Conservation (phyloP, 2,888 invertebrate genomes). For the Hemistola chrysoprasaria region DNA sequence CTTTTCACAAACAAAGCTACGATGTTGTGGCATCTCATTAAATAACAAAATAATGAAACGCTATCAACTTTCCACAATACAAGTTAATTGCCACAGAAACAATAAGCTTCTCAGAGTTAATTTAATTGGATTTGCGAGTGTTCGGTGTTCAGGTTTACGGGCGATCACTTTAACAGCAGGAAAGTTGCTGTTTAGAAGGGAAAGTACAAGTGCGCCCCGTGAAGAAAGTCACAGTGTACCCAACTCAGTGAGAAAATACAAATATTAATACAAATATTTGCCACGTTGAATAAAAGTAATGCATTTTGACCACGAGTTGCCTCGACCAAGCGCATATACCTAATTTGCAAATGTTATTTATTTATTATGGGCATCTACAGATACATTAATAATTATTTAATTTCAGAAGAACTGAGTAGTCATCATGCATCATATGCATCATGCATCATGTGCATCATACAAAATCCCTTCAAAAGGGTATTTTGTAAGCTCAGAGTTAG, state of each 20-base stretch:
- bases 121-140: constrained; percentile 54
- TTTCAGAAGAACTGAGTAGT: too few relatives aligned
- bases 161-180: constrained; percentile 55
- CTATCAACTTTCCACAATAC: constrained; percentile 17
- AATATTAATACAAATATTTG: background rate
- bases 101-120: constrained; percentile 46
- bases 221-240: background rate
- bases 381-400: too few relatives aligned
- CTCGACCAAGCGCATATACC: too few relatives aligned
- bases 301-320: too few relatives aligned
- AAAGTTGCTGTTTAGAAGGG: constrained; percentile 28
- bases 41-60: constrained; percentile 9
- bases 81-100: constrained; percentile 41
- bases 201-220: constrained; percentile 5
- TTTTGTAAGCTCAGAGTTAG: too few relatives aligned
- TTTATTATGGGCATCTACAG: too few relatives aligned
- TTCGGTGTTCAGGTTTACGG: constrained; percentile 52
- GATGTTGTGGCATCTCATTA: too few relatives aligned
- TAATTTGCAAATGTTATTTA: too few relatives aligned
- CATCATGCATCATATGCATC: too few relatives aligned
- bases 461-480: too few relatives aligned
- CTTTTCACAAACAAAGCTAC: constrained; percentile 9
- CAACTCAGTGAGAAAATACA: background rate
- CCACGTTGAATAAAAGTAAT: too few relatives aligned
- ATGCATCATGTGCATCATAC: too few relatives aligned